Conservation (phyloP, 2,113 vertebrate genomes). For the Henicopernis longicauda region DNA sequence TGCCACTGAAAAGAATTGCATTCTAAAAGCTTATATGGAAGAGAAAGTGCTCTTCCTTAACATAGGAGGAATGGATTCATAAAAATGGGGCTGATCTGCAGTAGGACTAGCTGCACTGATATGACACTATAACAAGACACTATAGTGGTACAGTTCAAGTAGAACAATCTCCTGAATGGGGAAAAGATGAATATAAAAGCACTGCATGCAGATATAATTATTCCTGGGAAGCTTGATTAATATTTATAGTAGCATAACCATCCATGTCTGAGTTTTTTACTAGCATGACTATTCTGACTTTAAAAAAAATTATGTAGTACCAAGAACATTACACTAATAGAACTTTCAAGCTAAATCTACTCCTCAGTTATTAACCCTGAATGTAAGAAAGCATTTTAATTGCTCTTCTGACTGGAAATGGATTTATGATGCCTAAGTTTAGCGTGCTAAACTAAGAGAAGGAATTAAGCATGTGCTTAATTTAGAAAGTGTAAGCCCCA, state of each 20-base stretch:
- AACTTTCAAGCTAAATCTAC: not conserved
- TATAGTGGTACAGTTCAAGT: not conserved
- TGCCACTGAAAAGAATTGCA: not conserved
- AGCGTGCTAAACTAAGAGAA: not conserved
- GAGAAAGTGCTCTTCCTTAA: not conserved
- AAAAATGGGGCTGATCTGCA: not conserved
- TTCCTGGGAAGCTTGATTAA: not conserved
- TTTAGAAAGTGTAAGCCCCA: not conserved
- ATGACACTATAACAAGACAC: not conserved
- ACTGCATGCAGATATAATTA: not conserved
- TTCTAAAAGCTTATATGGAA: not conserved
- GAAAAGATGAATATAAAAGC: not conserved
- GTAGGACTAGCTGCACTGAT: not conserved
- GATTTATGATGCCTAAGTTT: not conserved
- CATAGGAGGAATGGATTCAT: rapidly evolving
- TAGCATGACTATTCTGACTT: not conserved
- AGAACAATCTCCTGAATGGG: not conserved
- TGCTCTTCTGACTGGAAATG: not conserved
- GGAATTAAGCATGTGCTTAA: not conserved
- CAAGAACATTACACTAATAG: not conserved
- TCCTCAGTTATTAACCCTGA: not conserved
- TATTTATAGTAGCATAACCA: not conserved
- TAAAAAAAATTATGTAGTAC: not conserved
- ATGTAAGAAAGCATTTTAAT: not conserved
- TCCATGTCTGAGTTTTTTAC: not conserved